phyloP scores from a whole-genome alignment of 92 coral and sea anemone genomes.

The Heteractis magnifica region DNA sequence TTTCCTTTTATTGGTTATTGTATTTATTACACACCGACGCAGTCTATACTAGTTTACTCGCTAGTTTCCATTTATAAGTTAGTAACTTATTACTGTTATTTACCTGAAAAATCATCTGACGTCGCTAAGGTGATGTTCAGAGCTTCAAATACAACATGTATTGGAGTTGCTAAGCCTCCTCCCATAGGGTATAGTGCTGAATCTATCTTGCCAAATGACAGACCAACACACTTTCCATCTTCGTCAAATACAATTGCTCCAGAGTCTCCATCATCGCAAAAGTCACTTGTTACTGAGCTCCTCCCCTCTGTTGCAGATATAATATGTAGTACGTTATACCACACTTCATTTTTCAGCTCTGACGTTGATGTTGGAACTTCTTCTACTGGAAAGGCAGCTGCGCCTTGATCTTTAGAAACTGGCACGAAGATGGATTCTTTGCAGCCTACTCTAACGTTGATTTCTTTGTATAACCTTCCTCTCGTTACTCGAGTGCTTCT shows the following conservation, averaged over 20 bases:
- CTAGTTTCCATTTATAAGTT: too few relatives aligned
- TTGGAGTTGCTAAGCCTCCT: not conserved
- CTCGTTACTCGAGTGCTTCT: too few relatives aligned
- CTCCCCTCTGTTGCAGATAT: not conserved
- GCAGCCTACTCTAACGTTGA: not conserved
- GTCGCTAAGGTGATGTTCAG: not conserved
- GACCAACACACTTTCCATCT: constrained; percentile 2
- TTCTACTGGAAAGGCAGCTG: not conserved
- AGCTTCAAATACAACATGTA: not conserved
- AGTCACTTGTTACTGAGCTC: not conserved
- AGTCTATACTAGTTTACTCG: too few relatives aligned
- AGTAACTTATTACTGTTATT: too few relatives aligned
- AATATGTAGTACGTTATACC: not conserved
- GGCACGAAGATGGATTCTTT: not conserved
- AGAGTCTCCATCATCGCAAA: not conserved
- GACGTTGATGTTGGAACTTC: not conserved
- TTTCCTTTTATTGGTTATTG: too few relatives aligned
- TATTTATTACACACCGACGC: too few relatives aligned
- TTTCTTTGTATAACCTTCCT: too few relatives aligned
- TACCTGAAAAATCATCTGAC: not conserved
- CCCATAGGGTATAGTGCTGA: not conserved
- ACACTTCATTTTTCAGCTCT: not conserved
- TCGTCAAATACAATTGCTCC: constrained; percentile 11
- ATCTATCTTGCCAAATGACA: not conserved
- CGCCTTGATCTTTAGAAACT: not conserved